Conservation (phyloP, 2,888 invertebrate species). For the Hipparchia sbordonii region DNA sequence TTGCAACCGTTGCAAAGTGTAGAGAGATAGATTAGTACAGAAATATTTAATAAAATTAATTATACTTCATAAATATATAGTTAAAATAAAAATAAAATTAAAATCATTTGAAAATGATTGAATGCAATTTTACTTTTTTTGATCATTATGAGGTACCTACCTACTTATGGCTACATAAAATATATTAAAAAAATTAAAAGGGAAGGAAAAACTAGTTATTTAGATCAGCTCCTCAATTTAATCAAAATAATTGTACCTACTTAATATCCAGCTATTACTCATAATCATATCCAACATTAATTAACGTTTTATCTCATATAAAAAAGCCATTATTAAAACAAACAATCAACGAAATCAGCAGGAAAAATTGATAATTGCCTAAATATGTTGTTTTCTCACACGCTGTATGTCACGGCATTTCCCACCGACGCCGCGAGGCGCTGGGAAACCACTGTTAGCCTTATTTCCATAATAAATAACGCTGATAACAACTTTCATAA, state of each 20-base stretch:
- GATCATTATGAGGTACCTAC: too few species aligned
- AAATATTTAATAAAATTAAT: too few species aligned
- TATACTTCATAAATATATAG: too few species aligned
- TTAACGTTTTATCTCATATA: slow-evolving; percentile 19
- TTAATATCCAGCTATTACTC: background rate
- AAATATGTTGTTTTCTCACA: slow-evolving; percentile 52
- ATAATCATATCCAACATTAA: background rate
- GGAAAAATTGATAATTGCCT: slow-evolving; percentile 41
- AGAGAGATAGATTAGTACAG: too few species aligned
- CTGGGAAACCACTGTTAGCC: slow-evolving; percentile 55
- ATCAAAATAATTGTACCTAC: background rate
- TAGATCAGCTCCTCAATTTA: background rate
- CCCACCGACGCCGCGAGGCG: slow-evolving; percentile 59
- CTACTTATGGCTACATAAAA: background rate
- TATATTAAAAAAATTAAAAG: background rate
- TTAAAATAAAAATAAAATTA: too few species aligned
- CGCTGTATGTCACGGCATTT: slow-evolving; percentile 54
- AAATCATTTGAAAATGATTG: too few species aligned
- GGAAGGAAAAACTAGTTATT: background rate
- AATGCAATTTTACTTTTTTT: background rate
- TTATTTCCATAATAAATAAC: slow-evolving; percentile 55
- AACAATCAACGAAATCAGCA: slow-evolving; percentile 35
- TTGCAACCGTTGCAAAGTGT: too few species aligned
- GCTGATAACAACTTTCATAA: slow-evolving; percentile 42
- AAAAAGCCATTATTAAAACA: slow-evolving; percentile 36